Base-by-base conservation (phyloP, 2,113 vertebrate species). In the Rutilus rutilus region DNA sequence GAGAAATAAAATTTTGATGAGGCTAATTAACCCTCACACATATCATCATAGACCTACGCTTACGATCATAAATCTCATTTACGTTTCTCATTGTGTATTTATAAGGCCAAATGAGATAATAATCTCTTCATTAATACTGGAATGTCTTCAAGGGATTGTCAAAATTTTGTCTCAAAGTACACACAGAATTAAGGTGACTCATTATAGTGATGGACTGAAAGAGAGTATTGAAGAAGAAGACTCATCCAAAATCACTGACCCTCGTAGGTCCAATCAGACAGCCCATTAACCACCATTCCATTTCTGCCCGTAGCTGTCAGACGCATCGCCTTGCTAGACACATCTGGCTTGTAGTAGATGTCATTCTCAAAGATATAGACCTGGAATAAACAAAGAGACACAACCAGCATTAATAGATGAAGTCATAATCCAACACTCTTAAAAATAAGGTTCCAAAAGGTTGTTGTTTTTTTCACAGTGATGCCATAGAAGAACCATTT, bases 221-320 rank as follows among this genome's bases (percentile, higher is more conserved):
- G 8, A 12, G 42, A 30, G 57, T 45, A 23, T 52, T 14, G 27
- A 15, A n/a, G 39, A 15, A n/a, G 7, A 30, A 3, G 4, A 69
- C 3, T 19, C 57, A 17, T 15, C 21, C 11, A 30, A 82, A 23
- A 73, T 59, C 25, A 81, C 88, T 78, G 39, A 96, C 96, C 96
- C 88, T 95, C 95, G 60, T 96, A 96, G 0, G 91, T 94, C 96
- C 96, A 96, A 84, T 96, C 96, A 7, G 94, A 91, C 83, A 96
- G 88, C 5, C 96, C 96, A 64, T 95, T 96, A 69, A 92, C 83
- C 67, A 96, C 84, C 7, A 87, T 89, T 17, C 90, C 92, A 21
- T 92, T 91, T 45, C 57, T 90, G 54, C 94, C 95, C 0, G 92
- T 92, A 88, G 90, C 89, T 3, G 95, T 96, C 77, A 96, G 94